Conservation (phyloP, 1,140 invertebrate genomes). For the Mercenaria mercenaria region DNA sequence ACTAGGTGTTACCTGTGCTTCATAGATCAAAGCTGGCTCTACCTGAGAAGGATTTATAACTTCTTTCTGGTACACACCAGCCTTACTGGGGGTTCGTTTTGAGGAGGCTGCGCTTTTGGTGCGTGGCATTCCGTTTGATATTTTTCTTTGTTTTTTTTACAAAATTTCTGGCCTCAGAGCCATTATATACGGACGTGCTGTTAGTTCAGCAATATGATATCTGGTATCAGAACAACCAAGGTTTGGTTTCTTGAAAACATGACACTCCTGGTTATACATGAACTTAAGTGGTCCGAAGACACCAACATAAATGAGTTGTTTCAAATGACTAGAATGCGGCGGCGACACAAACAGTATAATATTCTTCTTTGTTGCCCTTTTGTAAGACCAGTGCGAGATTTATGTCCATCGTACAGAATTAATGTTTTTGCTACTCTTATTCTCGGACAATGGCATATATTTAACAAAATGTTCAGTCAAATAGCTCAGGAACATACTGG, state of each 20-base stretch:
- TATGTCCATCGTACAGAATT: slow-evolving; percentile 86
- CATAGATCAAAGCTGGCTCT: slow-evolving; percentile 41
- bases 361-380: slow-evolving; percentile 61
- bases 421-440: slow-evolving; percentile 79
- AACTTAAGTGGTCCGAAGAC: slow-evolving; percentile 71
- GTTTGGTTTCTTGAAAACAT: slow-evolving; percentile 2
- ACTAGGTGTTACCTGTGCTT: neutral
- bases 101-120: no score
- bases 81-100: neutral
- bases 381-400: slow-evolving; percentile 64
- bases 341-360: slow-evolving; percentile 71
- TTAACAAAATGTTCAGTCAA: slow-evolving; percentile 84
- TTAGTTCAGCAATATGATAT: no score
- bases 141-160: no score
- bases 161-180: slow-evolving; percentile 15
- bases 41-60: slow-evolving; percentile 10
- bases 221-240: neutral
- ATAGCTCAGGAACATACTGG: slow-evolving; percentile 85
- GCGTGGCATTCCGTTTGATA: no score
- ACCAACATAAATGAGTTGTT: slow-evolving; percentile 65
- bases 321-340: slow-evolving; percentile 70
- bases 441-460: slow-evolving; percentile 67
- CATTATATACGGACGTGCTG: no score
- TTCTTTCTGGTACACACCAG: slow-evolving; percentile 16
- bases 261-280: slow-evolving; percentile 48